phyloP scores from a whole-genome alignment of 2,888 invertebrate species.

The Diaphora mendica region DNA sequence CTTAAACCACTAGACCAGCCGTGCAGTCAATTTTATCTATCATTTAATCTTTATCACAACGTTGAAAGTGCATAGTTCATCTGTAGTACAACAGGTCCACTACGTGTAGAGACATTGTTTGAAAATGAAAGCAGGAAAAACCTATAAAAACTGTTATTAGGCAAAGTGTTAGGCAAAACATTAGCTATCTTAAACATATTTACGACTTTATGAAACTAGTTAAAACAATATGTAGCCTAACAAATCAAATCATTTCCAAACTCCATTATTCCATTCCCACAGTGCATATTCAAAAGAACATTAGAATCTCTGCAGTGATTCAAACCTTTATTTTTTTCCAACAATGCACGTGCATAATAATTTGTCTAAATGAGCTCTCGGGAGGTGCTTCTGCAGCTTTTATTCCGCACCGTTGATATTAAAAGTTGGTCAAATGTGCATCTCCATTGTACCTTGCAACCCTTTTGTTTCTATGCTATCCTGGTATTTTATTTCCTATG shows the following conservation, averaged over 20 bases:
- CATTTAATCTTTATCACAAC: too few species aligned
- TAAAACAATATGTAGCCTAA: background rate
- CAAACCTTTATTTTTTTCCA: conserved; percentile 54
- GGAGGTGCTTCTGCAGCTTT: conserved; percentile 58
- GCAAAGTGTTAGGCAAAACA: too few species aligned
- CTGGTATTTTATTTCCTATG: conserved; percentile 47
- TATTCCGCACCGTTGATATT: conserved; percentile 71
- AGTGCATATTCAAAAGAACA: conserved; percentile 12
- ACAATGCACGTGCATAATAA: conserved; percentile 71
- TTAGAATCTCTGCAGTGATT: conserved; percentile 20
- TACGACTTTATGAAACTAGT: too few species aligned
- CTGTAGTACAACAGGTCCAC: too few species aligned
- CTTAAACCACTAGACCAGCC: too few species aligned
- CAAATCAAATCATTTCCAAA: background rate
- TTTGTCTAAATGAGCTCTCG: conserved; percentile 75
- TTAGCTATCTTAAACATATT: too few species aligned
- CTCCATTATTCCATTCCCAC: background rate
- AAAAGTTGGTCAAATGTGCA: conserved; percentile 77
- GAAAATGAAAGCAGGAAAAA: too few species aligned
- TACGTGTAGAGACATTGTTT: too few species aligned
- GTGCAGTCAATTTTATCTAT: too few species aligned
- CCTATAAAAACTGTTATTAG: too few species aligned
- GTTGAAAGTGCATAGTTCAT: too few species aligned
- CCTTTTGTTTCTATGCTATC: conserved; percentile 66
- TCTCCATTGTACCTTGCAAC: conserved; percentile 63